Evolutionary conservation across 2,113 vertebrate species (phyloP), one percentile per base, ranked within the genome.

Genomic region (Ammodytes dubius): DNA sequence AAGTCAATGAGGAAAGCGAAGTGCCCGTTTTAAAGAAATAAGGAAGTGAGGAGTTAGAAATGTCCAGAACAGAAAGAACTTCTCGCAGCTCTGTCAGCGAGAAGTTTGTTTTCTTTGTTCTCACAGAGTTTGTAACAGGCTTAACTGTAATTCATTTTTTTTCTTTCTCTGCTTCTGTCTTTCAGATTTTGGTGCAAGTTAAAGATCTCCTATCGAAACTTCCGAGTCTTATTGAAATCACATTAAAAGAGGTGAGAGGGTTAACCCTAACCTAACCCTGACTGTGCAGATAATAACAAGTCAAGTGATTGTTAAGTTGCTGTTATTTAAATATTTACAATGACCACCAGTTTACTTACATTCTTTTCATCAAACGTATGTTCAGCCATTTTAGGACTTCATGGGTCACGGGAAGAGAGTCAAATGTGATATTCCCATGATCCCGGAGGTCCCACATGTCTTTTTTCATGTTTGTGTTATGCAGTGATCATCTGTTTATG

Each of bases 171-270:
- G 70, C 0, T 40, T 1, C 3, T n/a, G 12, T 58, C 6, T 92
- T 89, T 52, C 93, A 99, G 97, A 98, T 98, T 70, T 95, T 98
- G 93, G 95, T 99, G 39, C 97, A 98, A 88, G 95, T 96, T 64
- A 99, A 98, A 92, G 97, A 98, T n/a, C 88, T 97, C 82, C 92
- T 99, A 19, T 95, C 96, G 2, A 97, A 98, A 88, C 96, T 98
- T 58, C 97, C 97, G 47, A 98, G 97, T 13, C 94, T 99, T 1
- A 94, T 98, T 71, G 97, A 99, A 90, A 96, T 96, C 17, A 91
- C 96, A 0, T 86, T 99, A 74, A 96, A 96, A 91, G 96, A 98
- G 96, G 97, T 98, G 87, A 87, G 94, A 87, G 94, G 19, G n/a
- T n/a, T n/a, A n/a, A n/a, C n/a, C n/a, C n/a, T n/a, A n/a, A n/a